Percentiles rank a stretch among this genome's conserved stretches.
These are phyloP conservation scores for Homarus gammarus DNA, from an alignment of 2,888 invertebrate species.

Conservation along the genomic window DNA sequence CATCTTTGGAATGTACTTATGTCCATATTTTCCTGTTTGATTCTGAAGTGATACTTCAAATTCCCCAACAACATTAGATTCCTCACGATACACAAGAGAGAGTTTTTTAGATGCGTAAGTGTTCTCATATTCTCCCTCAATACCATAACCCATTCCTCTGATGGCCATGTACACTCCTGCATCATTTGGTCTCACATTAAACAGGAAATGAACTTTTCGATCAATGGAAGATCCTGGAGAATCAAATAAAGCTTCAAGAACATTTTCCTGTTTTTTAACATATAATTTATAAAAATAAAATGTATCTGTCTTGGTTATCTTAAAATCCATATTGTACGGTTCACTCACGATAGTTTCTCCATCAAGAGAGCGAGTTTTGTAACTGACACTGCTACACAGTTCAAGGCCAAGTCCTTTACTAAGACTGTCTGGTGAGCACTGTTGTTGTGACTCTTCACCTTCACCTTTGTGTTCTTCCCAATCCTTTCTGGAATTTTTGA, in stretches of 20 bases:
- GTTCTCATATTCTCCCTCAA: conserved; percentile 49
- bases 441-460: background rate
- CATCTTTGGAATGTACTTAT: conserved; percentile 4
- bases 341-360: background rate
- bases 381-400: background rate
- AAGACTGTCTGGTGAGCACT: conserved; percentile 5
- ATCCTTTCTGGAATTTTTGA: background rate
- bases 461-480: conserved; percentile 21
- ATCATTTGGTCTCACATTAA: conserved; percentile 30
- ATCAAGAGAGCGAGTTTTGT: background rate
- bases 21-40: background rate
- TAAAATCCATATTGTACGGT: conserved; percentile 12
- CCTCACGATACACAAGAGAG: conserved; percentile 32
- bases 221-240: conserved; percentile 50
- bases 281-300: conserved; percentile 49
- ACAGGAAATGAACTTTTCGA: conserved; percentile 33
- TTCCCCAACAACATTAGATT: conserved; percentile 23
- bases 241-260: conserved; percentile 42
- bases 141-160: conserved; percentile 25
- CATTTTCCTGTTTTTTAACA: conserved; percentile 15
- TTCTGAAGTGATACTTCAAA: conserved; percentile 30
- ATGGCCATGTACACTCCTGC: conserved; percentile 26
- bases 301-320: conserved; percentile 40
- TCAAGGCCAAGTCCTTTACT: conserved; percentile 2
- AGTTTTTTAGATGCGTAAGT: background rate